Conservation (phyloP, 2,113 vertebrate genomes). For the Microcebus griseorufus region DNA sequence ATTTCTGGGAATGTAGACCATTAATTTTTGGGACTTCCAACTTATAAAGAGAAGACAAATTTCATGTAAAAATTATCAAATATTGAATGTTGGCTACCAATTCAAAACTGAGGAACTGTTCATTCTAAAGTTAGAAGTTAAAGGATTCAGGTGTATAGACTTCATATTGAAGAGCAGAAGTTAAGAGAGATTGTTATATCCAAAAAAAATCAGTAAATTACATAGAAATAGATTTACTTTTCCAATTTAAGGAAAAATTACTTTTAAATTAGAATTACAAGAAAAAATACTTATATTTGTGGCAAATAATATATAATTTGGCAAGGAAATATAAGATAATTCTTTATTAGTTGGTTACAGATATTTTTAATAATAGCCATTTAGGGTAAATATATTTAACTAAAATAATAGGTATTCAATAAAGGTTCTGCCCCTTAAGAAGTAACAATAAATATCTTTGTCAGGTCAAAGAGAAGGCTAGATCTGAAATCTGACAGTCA, state of each 20-base stretch:
- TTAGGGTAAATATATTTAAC: neutral
- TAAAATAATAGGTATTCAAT: neutral
- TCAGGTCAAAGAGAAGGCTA: conserved; percentile 2
- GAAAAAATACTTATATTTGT: neutral
- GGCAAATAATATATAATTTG: conserved; percentile 2
- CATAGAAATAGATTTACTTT: neutral
- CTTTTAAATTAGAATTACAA: neutral
- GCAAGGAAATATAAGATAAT: neutral
- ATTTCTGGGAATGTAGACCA: neutral
- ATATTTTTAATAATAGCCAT: neutral
- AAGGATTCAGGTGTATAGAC: neutral
- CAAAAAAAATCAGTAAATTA: neutral
- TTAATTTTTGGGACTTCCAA: neutral
- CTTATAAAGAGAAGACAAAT: neutral
- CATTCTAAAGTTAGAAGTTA: neutral
- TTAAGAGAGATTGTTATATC: neutral
- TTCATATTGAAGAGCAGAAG: neutral
- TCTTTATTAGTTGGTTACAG: neutral
- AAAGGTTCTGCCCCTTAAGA: neutral
- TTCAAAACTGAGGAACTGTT: neutral
- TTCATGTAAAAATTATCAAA: neutral
- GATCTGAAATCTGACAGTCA: conserved; percentile 2
- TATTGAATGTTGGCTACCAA: neutral
- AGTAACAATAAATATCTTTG: neutral
- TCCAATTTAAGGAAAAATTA: neutral